Conservation (phyloP, 2,888 invertebrate species). For the Chaitophorus viminalis region DNA sequence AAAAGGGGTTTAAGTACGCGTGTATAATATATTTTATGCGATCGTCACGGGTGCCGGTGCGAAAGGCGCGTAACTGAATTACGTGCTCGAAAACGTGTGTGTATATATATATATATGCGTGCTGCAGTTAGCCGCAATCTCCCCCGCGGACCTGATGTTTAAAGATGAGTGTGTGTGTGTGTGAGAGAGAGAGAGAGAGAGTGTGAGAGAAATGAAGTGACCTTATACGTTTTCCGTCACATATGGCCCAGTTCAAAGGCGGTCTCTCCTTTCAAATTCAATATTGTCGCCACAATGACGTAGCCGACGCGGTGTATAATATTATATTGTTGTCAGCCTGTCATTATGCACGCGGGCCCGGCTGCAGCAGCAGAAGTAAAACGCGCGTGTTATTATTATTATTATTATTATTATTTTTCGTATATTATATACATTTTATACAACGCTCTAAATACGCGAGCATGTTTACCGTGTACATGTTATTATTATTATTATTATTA, state of each 20-base stretch:
- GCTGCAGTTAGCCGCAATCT: not conserved
- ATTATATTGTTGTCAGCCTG: constrained; percentile 54
- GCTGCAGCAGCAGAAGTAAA: not conserved
- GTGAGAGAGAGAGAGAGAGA: not conserved
- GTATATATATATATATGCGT: no score
- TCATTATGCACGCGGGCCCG: constrained; percentile 37
- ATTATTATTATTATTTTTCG: constrained; percentile 18
- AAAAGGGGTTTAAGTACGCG: constrained; percentile 37
- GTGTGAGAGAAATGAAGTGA: constrained; percentile 49
- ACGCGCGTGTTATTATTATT: constrained; percentile 29
- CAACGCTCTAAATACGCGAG: not conserved
- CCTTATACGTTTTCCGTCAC: constrained; percentile 57
- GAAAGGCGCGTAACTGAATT: constrained; percentile 19
- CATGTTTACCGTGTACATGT: not conserved
- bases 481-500: not conserved
- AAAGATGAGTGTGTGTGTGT: not conserved
- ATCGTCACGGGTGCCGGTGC: not conserved
- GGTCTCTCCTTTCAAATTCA: constrained; percentile 61
- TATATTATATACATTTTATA: no score
- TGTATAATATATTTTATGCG: not conserved
- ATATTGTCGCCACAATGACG: constrained; percentile 60
- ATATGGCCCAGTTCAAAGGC: constrained; percentile 60
- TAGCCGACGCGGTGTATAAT: constrained; percentile 14
- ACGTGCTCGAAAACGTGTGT: no score
- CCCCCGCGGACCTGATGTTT: not conserved